A percentile compares a stretch with the other conserved stretches of the same genome.
phyloP scores from a whole-genome alignment of 2,797 vertebrate genomes.

The Bryconaethiops microstoma region DNA sequence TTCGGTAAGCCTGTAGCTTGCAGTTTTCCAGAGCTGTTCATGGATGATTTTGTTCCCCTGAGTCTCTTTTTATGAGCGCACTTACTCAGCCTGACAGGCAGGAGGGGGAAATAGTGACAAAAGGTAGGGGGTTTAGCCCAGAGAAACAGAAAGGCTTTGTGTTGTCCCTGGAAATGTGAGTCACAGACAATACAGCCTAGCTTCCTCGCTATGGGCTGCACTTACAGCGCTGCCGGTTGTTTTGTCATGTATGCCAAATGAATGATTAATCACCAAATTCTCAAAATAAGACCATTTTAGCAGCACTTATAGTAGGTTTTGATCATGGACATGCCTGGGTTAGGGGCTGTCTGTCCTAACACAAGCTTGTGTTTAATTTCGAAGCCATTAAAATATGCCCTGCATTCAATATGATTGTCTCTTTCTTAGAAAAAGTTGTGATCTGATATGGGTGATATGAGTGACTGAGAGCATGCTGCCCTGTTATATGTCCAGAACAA shows the following conservation, averaged over 20 bases:
- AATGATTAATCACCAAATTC: background rate
- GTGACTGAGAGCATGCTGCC: no score
- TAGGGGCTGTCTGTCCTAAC: no score
- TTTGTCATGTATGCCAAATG: background rate
- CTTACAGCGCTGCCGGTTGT: background rate
- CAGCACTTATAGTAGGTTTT: background rate
- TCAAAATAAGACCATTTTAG: background rate
- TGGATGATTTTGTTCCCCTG: slow-evolving; percentile 20
- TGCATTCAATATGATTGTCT: background rate
- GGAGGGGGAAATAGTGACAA: background rate
- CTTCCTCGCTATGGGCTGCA: background rate
- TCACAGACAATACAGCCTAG: slow-evolving; percentile 11
- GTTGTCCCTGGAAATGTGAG: slow-evolving; percentile 13
- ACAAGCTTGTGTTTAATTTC: background rate
- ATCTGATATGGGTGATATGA: no score
- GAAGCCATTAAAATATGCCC: background rate
- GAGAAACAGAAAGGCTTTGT: slow-evolving; percentile 1
- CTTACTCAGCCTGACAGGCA: slow-evolving; percentile 26
- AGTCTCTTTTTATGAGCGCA: slow-evolving; percentile 29
- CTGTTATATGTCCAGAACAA: background rate
- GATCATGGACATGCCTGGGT: background rate
- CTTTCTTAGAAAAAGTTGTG: no score
- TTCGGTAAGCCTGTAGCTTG: slow-evolving; percentile 13
- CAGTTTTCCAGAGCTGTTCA: slow-evolving; percentile 3
- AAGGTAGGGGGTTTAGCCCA: background rate